Evolutionary conservation across 2,113 vertebrate genomes (phyloP), one percentile per base, ranked within the genome.

Genomic region (Microcebus lehilahytsara): DNA sequence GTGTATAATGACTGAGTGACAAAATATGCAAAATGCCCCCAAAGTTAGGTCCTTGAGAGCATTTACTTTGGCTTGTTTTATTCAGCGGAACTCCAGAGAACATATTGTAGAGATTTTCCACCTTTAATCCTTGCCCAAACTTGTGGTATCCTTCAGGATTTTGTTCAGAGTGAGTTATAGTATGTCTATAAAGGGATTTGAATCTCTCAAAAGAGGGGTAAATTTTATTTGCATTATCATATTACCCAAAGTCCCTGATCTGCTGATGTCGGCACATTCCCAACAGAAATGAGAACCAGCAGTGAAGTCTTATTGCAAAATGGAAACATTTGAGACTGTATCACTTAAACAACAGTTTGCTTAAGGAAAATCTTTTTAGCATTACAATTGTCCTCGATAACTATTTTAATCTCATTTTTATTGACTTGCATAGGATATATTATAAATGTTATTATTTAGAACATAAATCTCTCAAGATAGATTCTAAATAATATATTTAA

Each of bases 121-220:
- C 58, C n/a, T 74, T 80, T 80, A 90, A 92, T 56, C 16, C 56
- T 34, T 89, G 37, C n/a, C 80, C 60, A 51, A 77, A 87, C 37
- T 56, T 83, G n/a, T 85, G 58, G 78, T 88, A 64, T 8, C 49
- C 46, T 40, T 91, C 25, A 62, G 74, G 25, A 46, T 78, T 75
- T 93, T 72, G 46, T 53, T 64, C 49, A 40, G 40, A 60, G 86
- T 51, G 79, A 95, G 46, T 92, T 89, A 67, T 25, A 89, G 58
- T 75, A n/a, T 89, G 7, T 27, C 42, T 71, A 7, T 83, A 71
- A 72, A 91, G 85, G 67, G 72, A 92, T 32, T 49, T 92, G 75
- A 95, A 49, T 56, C 53, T 96, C 75, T 96, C 85, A 83, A 66
- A 93, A 60, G 74, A 58, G 53, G 79, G 74, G 62, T 71, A 25